Evolutionary conservation across 2,113 vertebrate genomes (phyloP).

Genomic region (Scomber japonicus): DNA sequence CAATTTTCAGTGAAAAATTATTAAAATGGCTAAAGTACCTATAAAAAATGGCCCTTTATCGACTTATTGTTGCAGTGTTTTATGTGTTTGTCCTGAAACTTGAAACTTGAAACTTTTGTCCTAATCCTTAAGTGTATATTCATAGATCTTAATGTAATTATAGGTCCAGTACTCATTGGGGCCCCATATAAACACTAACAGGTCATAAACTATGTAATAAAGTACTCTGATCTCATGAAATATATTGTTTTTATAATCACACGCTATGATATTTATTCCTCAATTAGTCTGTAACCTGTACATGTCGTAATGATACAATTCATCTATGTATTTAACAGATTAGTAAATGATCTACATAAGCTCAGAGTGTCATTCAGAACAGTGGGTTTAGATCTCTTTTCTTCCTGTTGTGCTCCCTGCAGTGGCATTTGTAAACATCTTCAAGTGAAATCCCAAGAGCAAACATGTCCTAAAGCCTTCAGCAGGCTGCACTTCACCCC

Average conservation of each 20-base stretch:
- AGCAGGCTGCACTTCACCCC: conserved; percentile 59
- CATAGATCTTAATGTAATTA: background rate
- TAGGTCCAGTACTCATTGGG: background rate
- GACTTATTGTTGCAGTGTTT: background rate
- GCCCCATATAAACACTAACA: background rate
- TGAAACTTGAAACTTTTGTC: background rate
- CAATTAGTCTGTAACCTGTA: background rate
- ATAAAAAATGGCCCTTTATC: too few relatives aligned
- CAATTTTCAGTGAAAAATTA: too few relatives aligned
- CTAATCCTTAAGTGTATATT: conserved; percentile 1
- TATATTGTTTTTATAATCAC: background rate
- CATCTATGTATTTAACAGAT: conserved; percentile 61
- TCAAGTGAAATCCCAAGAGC: conserved; percentile 78
- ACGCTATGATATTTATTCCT: background rate
- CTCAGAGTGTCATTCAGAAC: conserved; percentile 56
- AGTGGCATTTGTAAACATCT: conserved; percentile 78
- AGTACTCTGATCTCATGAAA: background rate
- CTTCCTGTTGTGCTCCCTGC: conserved; percentile 71
- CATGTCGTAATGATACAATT: conserved; percentile 4
- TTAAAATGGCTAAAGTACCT: too few relatives aligned
- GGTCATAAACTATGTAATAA: background rate
- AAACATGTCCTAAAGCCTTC: conserved; percentile 70
- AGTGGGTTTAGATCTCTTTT: conserved; percentile 45
- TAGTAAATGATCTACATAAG: conserved; percentile 54
- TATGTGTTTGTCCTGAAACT: background rate